These are phyloP conservation scores for Sialis fuliginosa DNA, from an alignment of 2,888 invertebrate species.

Conservation along the genomic window DNA sequence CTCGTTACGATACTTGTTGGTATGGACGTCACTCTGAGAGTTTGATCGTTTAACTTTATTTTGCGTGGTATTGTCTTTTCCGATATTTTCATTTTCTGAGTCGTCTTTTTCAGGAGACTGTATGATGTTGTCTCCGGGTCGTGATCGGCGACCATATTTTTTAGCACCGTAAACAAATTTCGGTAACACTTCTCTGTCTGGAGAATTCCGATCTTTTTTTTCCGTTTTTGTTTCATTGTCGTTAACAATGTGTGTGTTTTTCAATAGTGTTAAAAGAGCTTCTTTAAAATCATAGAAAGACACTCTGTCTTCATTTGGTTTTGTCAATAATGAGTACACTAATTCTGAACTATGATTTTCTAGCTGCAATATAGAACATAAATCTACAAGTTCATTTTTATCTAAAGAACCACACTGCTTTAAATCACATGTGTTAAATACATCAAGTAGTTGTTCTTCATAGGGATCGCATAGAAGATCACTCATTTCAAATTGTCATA, in stretches of 20 bases:
- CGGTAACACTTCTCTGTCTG: slow-evolving; percentile 53
- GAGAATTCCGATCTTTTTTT: slow-evolving; percentile 23
- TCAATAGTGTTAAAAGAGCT: slow-evolving; percentile 52
- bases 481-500: slow-evolving; percentile 11
- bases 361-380: slow-evolving; percentile 62
- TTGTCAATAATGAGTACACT: slow-evolving; percentile 37
- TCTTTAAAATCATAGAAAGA: slow-evolving; percentile 62
- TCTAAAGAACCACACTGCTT: slow-evolving; percentile 50
- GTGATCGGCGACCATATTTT: slow-evolving; percentile 55
- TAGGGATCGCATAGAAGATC: slow-evolving; percentile 42
- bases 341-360: slow-evolving; percentile 50
- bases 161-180: slow-evolving; percentile 56
- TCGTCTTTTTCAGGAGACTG: background rate
- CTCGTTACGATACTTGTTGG: slow-evolving; percentile 27
- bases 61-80: slow-evolving; percentile 6
- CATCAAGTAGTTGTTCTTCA: slow-evolving; percentile 62
- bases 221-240: slow-evolving; percentile 13
- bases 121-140: slow-evolving; percentile 27
- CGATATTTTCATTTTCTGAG: slow-evolving; percentile 6
- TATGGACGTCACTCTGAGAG: slow-evolving; percentile 34
- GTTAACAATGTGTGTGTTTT: slow-evolving; percentile 26
- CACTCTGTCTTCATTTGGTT: slow-evolving; percentile 29
- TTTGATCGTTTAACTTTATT: slow-evolving; percentile 32
- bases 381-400: slow-evolving; percentile 41
- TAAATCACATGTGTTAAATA: slow-evolving; percentile 63